These are phyloP conservation scores for Syngnathoides biaculeatus DNA, from an alignment of 2,113 vertebrate species.

Conservation along the genomic window DNA sequence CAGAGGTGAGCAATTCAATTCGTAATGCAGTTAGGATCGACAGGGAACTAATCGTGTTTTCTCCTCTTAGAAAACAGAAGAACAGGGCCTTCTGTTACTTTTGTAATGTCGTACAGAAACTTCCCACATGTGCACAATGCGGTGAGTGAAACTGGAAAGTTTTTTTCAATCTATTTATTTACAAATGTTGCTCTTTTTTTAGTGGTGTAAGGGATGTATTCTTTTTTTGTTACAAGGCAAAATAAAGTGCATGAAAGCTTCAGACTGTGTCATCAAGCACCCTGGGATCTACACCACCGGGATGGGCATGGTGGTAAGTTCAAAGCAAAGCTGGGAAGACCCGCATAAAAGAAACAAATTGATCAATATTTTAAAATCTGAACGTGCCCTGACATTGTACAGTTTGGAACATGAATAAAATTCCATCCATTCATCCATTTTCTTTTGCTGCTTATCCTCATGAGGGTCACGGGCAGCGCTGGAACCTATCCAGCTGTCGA, in stretches of 20 bases:
- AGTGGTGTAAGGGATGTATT: background rate
- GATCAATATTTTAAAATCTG: background rate
- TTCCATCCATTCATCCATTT: too few relatives aligned
- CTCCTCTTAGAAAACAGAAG: slow-evolving; percentile 88
- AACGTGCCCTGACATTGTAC: too few relatives aligned
- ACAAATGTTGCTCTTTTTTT: background rate
- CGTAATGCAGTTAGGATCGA: background rate
- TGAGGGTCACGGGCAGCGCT: too few relatives aligned
- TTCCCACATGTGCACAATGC: slow-evolving; percentile 94
- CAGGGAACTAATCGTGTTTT: background rate
- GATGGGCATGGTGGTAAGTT: slow-evolving; percentile 96
- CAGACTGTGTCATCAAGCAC: slow-evolving; percentile 97
- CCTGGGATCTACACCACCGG: slow-evolving; percentile 93
- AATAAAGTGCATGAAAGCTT: slow-evolving; percentile 98
- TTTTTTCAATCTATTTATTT: too few relatives aligned
- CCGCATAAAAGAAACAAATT: background rate
- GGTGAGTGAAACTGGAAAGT: slow-evolving; percentile 84
- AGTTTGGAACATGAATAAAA: background rate
- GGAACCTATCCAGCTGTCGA: too few relatives aligned
- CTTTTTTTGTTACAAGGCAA: slow-evolving; percentile 78
- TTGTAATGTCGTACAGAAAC: slow-evolving; percentile 89
- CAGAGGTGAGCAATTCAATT: slow-evolving; percentile 78
- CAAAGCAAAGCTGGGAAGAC: background rate
- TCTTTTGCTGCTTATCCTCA: too few relatives aligned
- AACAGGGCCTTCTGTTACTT: slow-evolving; percentile 99